Evolutionary conservation across 64 coral and sea anemone species (phyloP).

Genomic region (Pocillopora verrucosa): DNA sequence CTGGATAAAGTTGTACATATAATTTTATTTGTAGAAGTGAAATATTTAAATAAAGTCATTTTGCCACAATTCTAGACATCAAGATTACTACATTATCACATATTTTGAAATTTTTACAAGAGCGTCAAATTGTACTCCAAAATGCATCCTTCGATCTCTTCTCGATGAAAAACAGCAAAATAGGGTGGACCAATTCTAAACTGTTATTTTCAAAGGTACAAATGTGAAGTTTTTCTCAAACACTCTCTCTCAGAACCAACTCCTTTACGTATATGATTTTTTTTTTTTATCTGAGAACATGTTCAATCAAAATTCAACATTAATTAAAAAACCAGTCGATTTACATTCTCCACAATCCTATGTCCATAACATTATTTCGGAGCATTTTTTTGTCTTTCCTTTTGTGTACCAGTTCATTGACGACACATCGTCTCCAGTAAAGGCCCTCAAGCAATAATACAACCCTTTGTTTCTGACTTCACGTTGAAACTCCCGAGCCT

Average conservation of each 20-base stretch:
- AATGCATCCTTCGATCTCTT: too few relatives aligned
- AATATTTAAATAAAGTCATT: not conserved
- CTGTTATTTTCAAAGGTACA: too few relatives aligned
- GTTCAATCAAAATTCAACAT: not conserved
- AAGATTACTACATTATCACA: not conserved
- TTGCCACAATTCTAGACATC: not conserved
- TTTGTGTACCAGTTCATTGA: constrained; percentile 6
- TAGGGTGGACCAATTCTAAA: too few relatives aligned
- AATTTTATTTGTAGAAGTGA: not conserved
- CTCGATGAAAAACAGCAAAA: too few relatives aligned
- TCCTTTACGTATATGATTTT: not conserved
- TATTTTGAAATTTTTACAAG: not conserved
- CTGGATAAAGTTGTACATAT: not conserved
- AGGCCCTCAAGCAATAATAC: constrained; percentile 90
- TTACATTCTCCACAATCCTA: not conserved
- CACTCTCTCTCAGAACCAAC: not conserved
- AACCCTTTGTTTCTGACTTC: constrained; percentile 74
- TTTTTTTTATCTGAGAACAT: not conserved
- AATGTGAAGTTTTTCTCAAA: too few relatives aligned
- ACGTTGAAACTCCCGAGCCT: constrained; percentile 79
- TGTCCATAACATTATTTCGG: constrained; percentile 6
- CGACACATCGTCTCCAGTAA: constrained; percentile 81
- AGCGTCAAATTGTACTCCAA: not conserved
- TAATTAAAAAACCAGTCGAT: not conserved
- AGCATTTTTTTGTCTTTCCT: constrained; percentile 12